Evolutionary conservation across 2,888 invertebrate genomes (phyloP).

Genomic region (Nudaria mundana): DNA sequence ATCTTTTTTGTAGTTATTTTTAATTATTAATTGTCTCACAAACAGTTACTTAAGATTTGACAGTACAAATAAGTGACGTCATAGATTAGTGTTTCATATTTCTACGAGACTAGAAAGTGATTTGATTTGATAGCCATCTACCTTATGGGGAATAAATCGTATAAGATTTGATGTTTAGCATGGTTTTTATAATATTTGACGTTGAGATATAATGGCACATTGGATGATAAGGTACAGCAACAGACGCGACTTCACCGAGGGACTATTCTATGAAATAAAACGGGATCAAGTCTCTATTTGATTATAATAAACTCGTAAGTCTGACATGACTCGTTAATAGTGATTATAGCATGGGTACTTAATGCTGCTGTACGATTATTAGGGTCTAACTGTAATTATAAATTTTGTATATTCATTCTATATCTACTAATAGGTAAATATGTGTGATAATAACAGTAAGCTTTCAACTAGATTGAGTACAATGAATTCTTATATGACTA

Average conservation of each 20-base stretch:
- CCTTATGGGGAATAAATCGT: too few species aligned
- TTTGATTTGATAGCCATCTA: too few species aligned
- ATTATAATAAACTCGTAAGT: conserved; percentile 43
- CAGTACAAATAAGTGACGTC: too few species aligned
- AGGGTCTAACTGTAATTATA: conserved; percentile 46
- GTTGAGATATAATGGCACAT: too few species aligned
- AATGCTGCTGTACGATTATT: conserved; percentile 32
- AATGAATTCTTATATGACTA: conserved; percentile 65
- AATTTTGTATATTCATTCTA: conserved; percentile 71
- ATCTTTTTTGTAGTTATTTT: too few species aligned
- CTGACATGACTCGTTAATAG: conserved; percentile 47
- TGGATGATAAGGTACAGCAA: too few species aligned
- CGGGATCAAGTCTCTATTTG: conserved; percentile 43
- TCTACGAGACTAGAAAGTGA: too few species aligned
- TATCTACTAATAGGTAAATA: conserved; percentile 67
- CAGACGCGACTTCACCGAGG: conserved; percentile 27
- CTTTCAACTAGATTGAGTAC: conserved; percentile 77
- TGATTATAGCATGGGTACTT: too few species aligned
- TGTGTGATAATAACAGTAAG: conserved; percentile 80
- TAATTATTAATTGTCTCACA: too few species aligned
- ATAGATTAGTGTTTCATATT: too few species aligned
- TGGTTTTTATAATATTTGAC: too few species aligned
- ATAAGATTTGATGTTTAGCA: conserved; percentile 47
- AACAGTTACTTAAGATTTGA: too few species aligned
- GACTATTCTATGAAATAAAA: conserved; percentile 29